Conservation (phyloP, 2,888 invertebrate species). For the Neelides folsomi region DNA sequence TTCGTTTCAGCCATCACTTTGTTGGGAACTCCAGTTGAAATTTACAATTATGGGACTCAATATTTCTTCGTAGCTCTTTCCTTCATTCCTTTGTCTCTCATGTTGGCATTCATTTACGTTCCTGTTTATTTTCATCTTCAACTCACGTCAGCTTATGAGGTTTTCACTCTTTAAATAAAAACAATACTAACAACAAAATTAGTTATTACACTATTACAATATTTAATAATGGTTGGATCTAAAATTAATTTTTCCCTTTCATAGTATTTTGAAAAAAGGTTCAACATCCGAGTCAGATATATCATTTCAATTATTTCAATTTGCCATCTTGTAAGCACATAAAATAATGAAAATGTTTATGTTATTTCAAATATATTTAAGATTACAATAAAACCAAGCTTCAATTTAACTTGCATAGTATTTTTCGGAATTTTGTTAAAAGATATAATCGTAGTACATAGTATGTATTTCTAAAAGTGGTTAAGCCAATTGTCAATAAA, state of each 20-base stretch:
- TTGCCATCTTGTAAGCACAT: constrained; percentile 13
- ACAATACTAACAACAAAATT: no score
- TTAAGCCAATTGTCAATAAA: no score
- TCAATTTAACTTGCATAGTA: no score
- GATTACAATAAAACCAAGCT: no score
- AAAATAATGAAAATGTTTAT: no score
- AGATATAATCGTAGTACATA: no score
- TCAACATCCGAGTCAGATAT: constrained; percentile 14
- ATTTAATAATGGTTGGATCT: no score
- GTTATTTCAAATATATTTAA: no score
- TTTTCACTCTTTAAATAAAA: neutral
- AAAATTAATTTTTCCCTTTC: neutral
- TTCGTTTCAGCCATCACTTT: constrained; percentile 21
- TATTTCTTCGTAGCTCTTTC: constrained; percentile 12
- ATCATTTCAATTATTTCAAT: constrained; percentile 16
- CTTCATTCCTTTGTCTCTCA: constrained; percentile 19
- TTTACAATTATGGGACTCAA: constrained; percentile 21
- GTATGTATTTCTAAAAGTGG: no score
- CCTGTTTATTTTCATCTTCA: constrained; percentile 24
- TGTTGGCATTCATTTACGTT: constrained; percentile 18
- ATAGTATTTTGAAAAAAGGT: constrained; percentile 22
- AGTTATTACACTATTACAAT: no score
- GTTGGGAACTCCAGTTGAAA: constrained; percentile 17
- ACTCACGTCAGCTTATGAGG: constrained; percentile 21
- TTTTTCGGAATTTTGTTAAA: no score